phyloP scores from a whole-genome alignment of 1,140 invertebrate species.

The Geopemphigus sp. region DNA sequence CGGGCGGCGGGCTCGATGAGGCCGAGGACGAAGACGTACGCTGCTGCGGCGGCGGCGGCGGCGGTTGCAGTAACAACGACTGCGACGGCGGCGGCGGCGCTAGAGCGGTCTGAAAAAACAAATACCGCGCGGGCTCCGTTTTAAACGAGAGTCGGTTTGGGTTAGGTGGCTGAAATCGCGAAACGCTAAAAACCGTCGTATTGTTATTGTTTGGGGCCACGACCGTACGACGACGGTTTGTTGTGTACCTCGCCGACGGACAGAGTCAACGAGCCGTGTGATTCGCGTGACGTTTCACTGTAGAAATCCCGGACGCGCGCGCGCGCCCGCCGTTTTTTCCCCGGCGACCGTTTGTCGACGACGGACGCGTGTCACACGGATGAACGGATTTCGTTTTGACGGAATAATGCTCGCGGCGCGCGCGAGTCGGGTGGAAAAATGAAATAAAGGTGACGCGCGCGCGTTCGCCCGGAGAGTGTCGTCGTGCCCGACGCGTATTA shows the following conservation, averaged over 20 bases:
- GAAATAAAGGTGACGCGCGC: too few relatives aligned
- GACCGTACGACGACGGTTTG: too few relatives aligned
- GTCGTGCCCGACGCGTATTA: too few relatives aligned
- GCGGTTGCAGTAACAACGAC: neutral
- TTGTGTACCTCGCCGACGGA: neutral
- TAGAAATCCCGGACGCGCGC: neutral
- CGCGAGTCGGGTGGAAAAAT: too few relatives aligned
- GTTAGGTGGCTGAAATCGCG: too few relatives aligned
- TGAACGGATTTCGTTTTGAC: slow-evolving; percentile 44
- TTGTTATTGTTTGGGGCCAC: too few relatives aligned
- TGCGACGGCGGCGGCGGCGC: neutral
- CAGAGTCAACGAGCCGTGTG: slow-evolving; percentile 44
- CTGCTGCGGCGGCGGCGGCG: neutral
- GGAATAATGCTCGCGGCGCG: too few relatives aligned
- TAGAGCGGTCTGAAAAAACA: slow-evolving; percentile 36
- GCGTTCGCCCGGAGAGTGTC: too few relatives aligned
- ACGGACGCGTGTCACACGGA: slow-evolving; percentile 28
- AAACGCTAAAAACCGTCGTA: too few relatives aligned
- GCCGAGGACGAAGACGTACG: slow-evolving; percentile 14
- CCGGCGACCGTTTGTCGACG: neutral
- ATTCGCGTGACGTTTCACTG: slow-evolving; percentile 5
- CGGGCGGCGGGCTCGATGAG: slow-evolving; percentile 10
- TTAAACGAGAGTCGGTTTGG: too few relatives aligned
- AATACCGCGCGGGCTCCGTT: too few relatives aligned
- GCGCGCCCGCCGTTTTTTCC: too few relatives aligned